Conservation (phyloP, 1,140 invertebrate genomes). For the Polypedilum pembai region DNA sequence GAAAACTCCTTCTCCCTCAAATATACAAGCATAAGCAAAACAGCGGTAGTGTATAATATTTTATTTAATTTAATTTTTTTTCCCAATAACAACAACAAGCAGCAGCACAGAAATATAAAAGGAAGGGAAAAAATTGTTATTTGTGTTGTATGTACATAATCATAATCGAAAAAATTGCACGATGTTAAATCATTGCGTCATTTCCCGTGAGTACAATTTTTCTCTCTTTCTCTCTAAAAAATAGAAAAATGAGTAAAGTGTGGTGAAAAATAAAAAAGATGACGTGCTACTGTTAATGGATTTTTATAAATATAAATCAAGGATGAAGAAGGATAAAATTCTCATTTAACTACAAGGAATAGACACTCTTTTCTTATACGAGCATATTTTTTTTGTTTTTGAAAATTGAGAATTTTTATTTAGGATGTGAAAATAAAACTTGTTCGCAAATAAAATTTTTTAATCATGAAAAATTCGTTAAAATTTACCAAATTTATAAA, state of each 20-base stretch:
- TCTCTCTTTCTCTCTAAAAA: background rate
- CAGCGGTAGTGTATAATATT: background rate
- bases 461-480: too few species aligned
- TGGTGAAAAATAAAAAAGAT: background rate
- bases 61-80: background rate
- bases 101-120: background rate
- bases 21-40: background rate
- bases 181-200: conserved; percentile 23
- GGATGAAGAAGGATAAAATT: too few species aligned
- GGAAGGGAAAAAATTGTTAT: background rate
- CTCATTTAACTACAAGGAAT: too few species aligned
- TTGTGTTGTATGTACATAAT: conserved; percentile 4
- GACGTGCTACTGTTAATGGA: background rate
- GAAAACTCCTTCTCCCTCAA: conserved; percentile 16
- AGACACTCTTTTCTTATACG: too few species aligned
- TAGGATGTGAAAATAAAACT: too few species aligned
- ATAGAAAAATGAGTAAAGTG: too few species aligned
- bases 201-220: conserved; percentile 25
- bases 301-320: background rate
- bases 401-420: too few species aligned
- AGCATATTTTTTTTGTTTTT: too few species aligned
- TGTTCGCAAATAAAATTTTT: too few species aligned
- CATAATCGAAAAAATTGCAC: conserved; percentile 15
- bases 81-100: background rate
- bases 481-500: too few species aligned